Percentiles rank a stretch among this genome's conserved stretches.
Evolutionary conservation across 2,888 invertebrate genomes (phyloP).

Genomic region (Corbicula japonica): DNA sequence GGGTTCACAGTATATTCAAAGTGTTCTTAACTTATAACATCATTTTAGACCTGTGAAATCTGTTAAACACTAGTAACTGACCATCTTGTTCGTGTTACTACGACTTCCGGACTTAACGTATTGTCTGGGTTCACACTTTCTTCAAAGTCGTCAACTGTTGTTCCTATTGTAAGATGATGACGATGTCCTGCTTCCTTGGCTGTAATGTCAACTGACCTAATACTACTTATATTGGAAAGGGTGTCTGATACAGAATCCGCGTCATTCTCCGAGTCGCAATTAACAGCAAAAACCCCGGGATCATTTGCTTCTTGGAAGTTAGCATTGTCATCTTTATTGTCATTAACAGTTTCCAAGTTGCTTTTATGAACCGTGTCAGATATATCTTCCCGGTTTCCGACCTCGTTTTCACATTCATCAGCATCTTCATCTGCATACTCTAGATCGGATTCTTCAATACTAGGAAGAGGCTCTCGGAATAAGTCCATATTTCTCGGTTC

Average conservation of each 20-base stretch:
- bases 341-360: too few species aligned
- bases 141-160: conserved; percentile 14
- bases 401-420: conserved; percentile 10
- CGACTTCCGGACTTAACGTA: conserved; percentile 3
- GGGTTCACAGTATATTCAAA: conserved; percentile 8
- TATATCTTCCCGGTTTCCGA: neutral
- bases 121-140: conserved; percentile 15
- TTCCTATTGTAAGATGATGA: conserved; percentile 26
- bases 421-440: conserved; percentile 6
- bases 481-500: conserved; percentile 63
- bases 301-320: neutral
- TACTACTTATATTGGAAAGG: neutral
- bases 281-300: neutral
- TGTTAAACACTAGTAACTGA: conserved; percentile 63
- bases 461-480: conserved; percentile 41
- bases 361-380: neutral
- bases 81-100: conserved; percentile 42
- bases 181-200: conserved; percentile 4
- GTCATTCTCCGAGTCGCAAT: conserved; percentile 1
- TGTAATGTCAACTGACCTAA: conserved; percentile 15
- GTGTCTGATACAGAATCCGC: neutral
- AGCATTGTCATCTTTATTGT: neutral
- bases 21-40: too few species aligned
- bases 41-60: too few species aligned
- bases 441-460: conserved; percentile 35